Evolutionary conservation across 2,797 vertebrate genomes (phyloP).

Genomic region (Phataginus tricuspis): DNA sequence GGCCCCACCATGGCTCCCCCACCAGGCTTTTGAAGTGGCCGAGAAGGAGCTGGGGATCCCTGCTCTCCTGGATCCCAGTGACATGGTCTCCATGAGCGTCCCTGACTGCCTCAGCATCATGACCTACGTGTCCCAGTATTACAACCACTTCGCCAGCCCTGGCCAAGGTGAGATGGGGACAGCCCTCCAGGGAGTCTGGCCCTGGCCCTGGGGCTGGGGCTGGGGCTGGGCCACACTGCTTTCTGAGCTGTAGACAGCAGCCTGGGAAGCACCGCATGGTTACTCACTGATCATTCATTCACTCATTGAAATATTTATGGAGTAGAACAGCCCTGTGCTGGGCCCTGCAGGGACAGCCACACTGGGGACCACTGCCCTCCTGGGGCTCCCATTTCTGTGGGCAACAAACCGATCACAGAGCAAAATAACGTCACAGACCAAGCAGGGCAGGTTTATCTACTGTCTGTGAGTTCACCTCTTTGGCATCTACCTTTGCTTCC

Average conservation of each 20-base stretch:
- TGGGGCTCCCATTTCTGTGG: background rate
- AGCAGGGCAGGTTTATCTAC: rapidly evolving
- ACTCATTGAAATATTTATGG: background rate
- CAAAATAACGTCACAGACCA: background rate
- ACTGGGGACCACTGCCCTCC: rapidly evolving
- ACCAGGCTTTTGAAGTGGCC: conserved; percentile 93
- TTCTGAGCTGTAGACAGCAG: background rate
- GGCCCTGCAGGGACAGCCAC: background rate
- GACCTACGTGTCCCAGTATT: conserved; percentile 98
- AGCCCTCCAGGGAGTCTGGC: background rate
- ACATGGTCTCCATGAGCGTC: conserved; percentile 98
- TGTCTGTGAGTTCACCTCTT: background rate
- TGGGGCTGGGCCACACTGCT: background rate
- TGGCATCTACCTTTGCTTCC: conserved; percentile 23
- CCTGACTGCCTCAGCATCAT: conserved; percentile 98
- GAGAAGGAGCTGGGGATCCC: conserved; percentile 96
- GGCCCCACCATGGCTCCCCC: background rate
- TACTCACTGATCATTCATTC: background rate
- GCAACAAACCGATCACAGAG: background rate
- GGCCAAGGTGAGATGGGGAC: conserved; percentile 84
- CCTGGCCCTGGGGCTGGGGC: background rate
- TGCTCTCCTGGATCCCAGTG: conserved; percentile 95
- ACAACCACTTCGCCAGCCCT: conserved; percentile 93
- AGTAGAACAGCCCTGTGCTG: background rate
- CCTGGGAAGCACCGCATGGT: background rate